A percentile compares a stretch with the other conserved stretches of the same genome.
Evolutionary conservation across 2,797 vertebrate species (phyloP).

Genomic region (Orientallactaga sibirica): DNA sequence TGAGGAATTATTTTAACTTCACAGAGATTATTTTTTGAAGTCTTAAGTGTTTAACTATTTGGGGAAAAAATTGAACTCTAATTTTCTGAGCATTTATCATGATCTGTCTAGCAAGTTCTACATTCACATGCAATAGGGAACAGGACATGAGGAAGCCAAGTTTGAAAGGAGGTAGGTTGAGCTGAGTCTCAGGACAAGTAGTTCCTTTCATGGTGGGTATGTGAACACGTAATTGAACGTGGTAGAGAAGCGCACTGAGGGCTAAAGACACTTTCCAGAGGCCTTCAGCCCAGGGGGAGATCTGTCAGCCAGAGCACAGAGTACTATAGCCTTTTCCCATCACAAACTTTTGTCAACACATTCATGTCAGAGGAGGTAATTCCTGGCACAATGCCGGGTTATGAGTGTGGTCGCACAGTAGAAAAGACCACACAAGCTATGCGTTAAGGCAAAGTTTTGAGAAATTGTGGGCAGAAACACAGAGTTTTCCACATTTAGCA

Average conservation of each 20-base stretch:
- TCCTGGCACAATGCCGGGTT: not conserved
- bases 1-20: constrained; percentile 57
- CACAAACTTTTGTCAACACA: constrained; percentile 7
- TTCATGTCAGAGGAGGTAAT: constrained; percentile 11
- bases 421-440: constrained; percentile 52
- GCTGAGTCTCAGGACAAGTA: constrained; percentile 19
- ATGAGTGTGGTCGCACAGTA: constrained; percentile 16
- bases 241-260: not conserved
- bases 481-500: not conserved
- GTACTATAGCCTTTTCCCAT: not conserved
- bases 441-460: not conserved
- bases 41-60: constrained; percentile 31
- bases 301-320: not conserved
- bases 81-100: constrained; percentile 17
- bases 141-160: constrained; percentile 2
- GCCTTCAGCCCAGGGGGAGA: constrained; percentile 4
- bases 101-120: not conserved
- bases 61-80: constrained; percentile 33
- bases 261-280: not conserved
- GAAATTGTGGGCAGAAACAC: not conserved
- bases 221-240: not conserved
- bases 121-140: not conserved
- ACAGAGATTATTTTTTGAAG: not conserved
- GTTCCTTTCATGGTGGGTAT: not conserved
- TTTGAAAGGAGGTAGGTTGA: not conserved